These are phyloP conservation scores for Alexandromys fortis DNA, from an alignment of 2,113 vertebrate species.

Conservation along the genomic window DNA sequence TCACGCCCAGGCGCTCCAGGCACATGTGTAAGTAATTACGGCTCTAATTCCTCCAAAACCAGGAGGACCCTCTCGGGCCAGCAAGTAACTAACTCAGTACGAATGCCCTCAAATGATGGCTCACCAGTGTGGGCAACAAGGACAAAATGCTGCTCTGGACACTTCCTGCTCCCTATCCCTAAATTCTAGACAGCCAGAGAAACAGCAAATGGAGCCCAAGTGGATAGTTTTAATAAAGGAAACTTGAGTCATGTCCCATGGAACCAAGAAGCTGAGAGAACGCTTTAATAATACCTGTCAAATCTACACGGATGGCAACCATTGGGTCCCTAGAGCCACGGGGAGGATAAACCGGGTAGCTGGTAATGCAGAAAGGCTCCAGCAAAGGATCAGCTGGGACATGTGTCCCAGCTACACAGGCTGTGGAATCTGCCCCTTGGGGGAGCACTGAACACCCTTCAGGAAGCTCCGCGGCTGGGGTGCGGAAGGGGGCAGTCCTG, in stretches of 20 bases:
- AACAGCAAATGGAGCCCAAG: constrained; percentile 14
- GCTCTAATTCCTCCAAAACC: neutral
- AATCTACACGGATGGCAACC: neutral
- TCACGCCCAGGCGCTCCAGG: neutral
- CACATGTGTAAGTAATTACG: neutral
- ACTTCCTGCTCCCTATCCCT: neutral
- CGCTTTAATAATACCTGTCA: neutral
- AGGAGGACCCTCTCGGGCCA: neutral
- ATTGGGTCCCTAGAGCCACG: neutral
- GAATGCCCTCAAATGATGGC: neutral
- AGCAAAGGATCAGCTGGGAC: neutral
- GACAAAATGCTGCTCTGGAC: neutral
- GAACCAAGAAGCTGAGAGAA: neutral
- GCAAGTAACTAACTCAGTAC: neutral
- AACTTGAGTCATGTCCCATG: constrained; percentile 34
- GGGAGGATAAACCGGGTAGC: neutral
- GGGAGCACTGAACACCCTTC: neutral
- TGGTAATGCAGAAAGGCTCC: neutral
- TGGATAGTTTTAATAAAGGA: constrained; percentile 42
- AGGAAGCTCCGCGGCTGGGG: neutral
- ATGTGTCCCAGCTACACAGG: neutral
- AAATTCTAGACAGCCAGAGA: neutral
- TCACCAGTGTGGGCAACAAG: neutral
- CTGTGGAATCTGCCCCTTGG: neutral
- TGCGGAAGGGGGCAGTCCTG: too few species aligned